Percentiles rank a stretch among this genome's conserved stretches.
Conservation (phyloP, 2,797 vertebrate species). For the Dipus sagitta region DNA sequence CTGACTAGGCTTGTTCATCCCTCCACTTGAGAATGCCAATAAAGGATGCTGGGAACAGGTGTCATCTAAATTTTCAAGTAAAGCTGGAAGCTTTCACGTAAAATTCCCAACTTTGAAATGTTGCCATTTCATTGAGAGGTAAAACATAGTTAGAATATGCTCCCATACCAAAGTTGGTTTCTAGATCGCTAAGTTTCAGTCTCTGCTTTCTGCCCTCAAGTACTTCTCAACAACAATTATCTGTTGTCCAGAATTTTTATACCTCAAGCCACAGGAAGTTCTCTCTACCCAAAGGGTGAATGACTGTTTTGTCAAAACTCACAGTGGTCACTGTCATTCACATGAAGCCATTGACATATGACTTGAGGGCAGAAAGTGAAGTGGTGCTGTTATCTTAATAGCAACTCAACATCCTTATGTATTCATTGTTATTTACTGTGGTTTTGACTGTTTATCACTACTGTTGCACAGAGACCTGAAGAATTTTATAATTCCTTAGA, state of each 20-base stretch:
- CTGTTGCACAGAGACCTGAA: conserved; percentile 21
- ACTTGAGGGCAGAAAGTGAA: not conserved
- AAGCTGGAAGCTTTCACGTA: not conserved
- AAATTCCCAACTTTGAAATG: conserved; percentile 8
- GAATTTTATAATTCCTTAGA: not conserved
- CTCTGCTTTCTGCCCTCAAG: conserved; percentile 39
- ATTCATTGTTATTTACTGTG: not conserved
- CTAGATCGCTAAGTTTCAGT: not conserved
- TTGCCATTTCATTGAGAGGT: not conserved
- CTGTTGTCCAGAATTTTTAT: not conserved
- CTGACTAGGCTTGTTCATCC: accelerated
- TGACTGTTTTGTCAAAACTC: not conserved
- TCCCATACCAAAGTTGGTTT: not conserved
- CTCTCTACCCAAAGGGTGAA: not conserved
- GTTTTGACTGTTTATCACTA: not conserved
- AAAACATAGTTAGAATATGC: not conserved
- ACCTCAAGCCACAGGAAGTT: not conserved
- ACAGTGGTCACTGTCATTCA: not conserved
- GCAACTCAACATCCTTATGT: not conserved
- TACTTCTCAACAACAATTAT: not conserved
- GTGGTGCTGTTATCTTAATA: not conserved
- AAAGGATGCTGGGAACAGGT: not conserved
- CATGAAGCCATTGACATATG: not conserved
- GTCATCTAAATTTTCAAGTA: not conserved
- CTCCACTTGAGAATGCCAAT: not conserved